Percentiles rank a stretch among this genome's conserved stretches.
Evolutionary conservation across 1,140 invertebrate genomes (phyloP).

Genomic region (Drosophila pruinosa): DNA sequence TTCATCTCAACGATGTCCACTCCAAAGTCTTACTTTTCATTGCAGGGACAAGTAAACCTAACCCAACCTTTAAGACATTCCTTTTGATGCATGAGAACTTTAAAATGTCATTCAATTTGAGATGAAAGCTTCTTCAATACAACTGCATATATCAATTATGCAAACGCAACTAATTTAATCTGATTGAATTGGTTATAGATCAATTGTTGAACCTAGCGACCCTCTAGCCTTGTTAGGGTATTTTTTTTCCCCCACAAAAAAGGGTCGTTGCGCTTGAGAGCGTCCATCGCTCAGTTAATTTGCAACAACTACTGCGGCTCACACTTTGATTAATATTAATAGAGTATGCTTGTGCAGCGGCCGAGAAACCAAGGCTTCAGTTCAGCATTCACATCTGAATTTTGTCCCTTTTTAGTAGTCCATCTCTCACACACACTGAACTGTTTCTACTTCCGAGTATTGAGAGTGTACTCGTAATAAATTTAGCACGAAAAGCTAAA

Average conservation of each 20-base stretch:
- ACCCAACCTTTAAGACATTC: background rate
- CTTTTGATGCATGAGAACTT: background rate
- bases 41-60: background rate
- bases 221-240: background rate
- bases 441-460: background rate
- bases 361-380: background rate
- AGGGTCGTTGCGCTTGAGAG: slow-evolving; percentile 34
- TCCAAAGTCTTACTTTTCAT: slow-evolving; percentile 2
- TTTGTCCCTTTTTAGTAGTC: background rate
- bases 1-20: background rate
- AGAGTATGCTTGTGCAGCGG: slow-evolving; percentile 3
- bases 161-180: background rate
- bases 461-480: background rate
- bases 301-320: slow-evolving; percentile 36
- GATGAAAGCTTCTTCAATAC: background rate
- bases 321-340: slow-evolving; percentile 66
- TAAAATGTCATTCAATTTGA: background rate
- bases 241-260: background rate
- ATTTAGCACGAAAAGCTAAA: background rate
- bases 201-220: background rate
- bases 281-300: slow-evolving; percentile 47
- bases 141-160: background rate
- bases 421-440: background rate
- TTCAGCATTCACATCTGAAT: slow-evolving; percentile 2
- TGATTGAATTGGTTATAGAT: background rate